Evolutionary conservation across 2,797 vertebrate species (phyloP), one percentile per base, ranked within the genome.

Genomic region (Fundulus diaphanus): DNA sequence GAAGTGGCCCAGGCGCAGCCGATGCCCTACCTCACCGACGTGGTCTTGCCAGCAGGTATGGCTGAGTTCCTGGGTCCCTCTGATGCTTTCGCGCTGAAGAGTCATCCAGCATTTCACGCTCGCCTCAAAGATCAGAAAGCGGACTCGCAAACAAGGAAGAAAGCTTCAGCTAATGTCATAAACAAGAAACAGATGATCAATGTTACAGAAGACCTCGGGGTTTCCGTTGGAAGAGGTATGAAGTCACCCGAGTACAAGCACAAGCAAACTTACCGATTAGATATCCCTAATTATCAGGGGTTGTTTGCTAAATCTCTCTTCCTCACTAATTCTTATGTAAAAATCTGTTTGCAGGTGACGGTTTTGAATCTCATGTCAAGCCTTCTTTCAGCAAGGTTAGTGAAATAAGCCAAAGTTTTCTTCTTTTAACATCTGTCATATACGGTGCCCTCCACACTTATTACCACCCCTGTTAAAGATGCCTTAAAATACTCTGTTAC

Each of bases 21-120:
- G 75, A 93, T 96, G 94, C 83, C 94, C 59, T 96, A 84, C 85
- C 92, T 96, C 69, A 89, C 59, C 0, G 68, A 87, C 72, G 92
- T 83, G 82, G 48, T 83, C 49, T 85, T 96, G 65, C 95, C 95
- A 11, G 72, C 11, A 42, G 87, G 92, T 68, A 33, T 96, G 31
- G 68, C 57, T 31, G 71, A 83, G 48, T 89, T 95, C 77, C 87
- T 95, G 4, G 85, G 78, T 69, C 82, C 88, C 13, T 69, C 81
- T 11, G 65, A 73, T 68, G 57, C 81, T 1, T 15, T 57, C 13
- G 13, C 90, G 37, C 65, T 90, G 8, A 24, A 48, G 48, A 82
- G 74, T 35, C 74, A 24, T 1, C 20, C 6, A 3, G 48, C 42
- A 61, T 7, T 7, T 3, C 1, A 16, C 12, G 8, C 35, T 35